Base-by-base conservation (phyloP, 2,888 invertebrate species). In the Ptychoptera albimana region DNA sequence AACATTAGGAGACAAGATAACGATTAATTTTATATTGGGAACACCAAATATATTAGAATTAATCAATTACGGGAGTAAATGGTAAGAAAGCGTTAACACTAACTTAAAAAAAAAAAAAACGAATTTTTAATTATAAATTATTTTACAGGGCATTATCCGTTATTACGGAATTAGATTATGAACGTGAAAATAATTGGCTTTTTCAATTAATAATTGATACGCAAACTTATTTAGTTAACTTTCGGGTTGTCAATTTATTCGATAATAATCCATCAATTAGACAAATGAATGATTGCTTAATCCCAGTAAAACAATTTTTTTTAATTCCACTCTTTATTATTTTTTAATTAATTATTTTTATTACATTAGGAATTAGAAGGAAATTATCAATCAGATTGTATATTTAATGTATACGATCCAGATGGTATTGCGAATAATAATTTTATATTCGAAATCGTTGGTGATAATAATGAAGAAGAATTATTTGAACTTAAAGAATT, bases 201-300 rank as follows among this genome's bases (percentile, higher is more conserved):
- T 69, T 74, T 48, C 41, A 49, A 30, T 50, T 63, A 51, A 53
- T 57, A 10, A 53, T 71, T 8, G 51, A 52, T 12, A 50, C 43
- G 14, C 49, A 54, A 1, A 59, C 55, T 2, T 53, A 63, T 48
- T 0, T 34, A 48, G 6, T 49, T 57, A n/a, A 51, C 46, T n/a
- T 61, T 51, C n/a, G 46, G 40, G n/a, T 58, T 34, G 44, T 49
- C 30, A 66, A 74, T 37, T 55, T 62, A 2, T 61, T 74, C 41
- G 73, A 75, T 47, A 73, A 74, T 56, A 70, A 71, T 49, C 57
- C 63, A 2, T 70, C 73, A 4, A 60, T 72, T 37, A 68, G 73
- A 35, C 64, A 67, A 37, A 52, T 63, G 8, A 53, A 64, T 2
- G 55, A 68, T 2, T 75, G 75, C 49, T 49, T 49, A 14, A 63